These are phyloP conservation scores for Platycnemis pennipes DNA, from an alignment of 2,888 invertebrate genomes.

Conservation along the genomic window DNA sequence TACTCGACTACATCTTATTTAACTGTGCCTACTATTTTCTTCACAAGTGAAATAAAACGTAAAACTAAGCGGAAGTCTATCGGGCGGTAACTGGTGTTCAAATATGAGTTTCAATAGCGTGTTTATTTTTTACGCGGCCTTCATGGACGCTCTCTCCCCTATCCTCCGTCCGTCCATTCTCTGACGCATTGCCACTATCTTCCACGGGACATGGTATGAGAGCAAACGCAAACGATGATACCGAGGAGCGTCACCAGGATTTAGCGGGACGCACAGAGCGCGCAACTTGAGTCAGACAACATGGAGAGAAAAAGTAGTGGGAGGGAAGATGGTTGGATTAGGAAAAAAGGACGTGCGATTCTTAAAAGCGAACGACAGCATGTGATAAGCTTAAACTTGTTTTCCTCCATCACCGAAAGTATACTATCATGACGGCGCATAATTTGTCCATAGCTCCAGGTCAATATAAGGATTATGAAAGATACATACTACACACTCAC, in stretches of 20 bases:
- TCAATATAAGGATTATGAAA: background rate
- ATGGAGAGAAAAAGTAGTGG: background rate
- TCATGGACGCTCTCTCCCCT: background rate
- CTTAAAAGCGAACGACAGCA: background rate
- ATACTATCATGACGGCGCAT: background rate
- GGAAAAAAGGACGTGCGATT: background rate
- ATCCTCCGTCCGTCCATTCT: background rate
- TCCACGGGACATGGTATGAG: slow-evolving; percentile 29
- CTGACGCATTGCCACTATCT: slow-evolving; percentile 35
- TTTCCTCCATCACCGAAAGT: background rate
- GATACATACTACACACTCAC: background rate
- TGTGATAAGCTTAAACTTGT: background rate
- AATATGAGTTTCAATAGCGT: background rate
- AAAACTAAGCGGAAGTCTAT: background rate
- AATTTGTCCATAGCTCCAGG: background rate
- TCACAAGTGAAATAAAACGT: too few relatives aligned
- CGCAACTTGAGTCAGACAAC: background rate
- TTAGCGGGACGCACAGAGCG: background rate
- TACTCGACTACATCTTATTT: too few relatives aligned
- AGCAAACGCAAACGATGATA: background rate
- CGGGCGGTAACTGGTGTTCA: background rate
- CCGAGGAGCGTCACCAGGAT: background rate
- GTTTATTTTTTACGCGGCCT: slow-evolving; percentile 15
- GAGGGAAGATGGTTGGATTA: background rate
- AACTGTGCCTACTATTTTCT: too few relatives aligned